Evolutionary conservation across 1,140 invertebrate genomes (phyloP).

Genomic region (Panagrolaimus sp.): DNA sequence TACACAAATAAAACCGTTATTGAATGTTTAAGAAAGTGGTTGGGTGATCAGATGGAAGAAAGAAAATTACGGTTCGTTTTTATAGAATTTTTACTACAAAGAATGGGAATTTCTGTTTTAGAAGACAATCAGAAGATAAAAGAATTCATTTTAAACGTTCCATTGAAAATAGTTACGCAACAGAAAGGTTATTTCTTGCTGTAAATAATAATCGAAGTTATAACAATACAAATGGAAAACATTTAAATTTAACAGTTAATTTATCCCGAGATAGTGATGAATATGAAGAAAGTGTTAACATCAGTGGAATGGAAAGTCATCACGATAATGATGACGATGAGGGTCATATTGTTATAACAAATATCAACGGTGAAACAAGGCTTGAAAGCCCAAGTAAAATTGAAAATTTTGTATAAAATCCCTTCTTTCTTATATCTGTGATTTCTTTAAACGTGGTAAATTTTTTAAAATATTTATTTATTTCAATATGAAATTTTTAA

Average conservation of each 20-base stretch:
- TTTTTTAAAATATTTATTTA: too few relatives aligned
- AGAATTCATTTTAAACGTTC: slow-evolving; percentile 17
- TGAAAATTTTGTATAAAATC: slow-evolving; percentile 2
- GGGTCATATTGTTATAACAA: neutral
- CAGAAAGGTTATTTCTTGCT: neutral
- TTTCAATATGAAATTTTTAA: too few relatives aligned
- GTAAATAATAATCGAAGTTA: neutral
- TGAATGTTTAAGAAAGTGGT: slow-evolving; percentile 13
- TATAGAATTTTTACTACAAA: slow-evolving; percentile 1
- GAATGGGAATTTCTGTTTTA: neutral
- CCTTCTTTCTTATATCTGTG: too few relatives aligned
- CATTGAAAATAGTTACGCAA: slow-evolving; percentile 9
- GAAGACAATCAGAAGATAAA: slow-evolving; percentile 15
- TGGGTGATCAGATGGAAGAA: neutral
- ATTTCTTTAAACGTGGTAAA: too few relatives aligned
- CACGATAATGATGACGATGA: too few relatives aligned
- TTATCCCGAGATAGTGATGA: slow-evolving; percentile 6
- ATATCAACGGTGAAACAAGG: slow-evolving; percentile 2
- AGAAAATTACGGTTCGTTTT: neutral
- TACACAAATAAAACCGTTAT: slow-evolving; percentile 18
- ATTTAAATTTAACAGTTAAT: neutral
- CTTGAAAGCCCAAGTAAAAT: neutral
- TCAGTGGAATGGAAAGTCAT: too few relatives aligned
- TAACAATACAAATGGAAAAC: slow-evolving; percentile 5
- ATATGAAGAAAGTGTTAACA: neutral